Conservation (phyloP, 2,113 vertebrate genomes). For the Catagonus wagneri region DNA sequence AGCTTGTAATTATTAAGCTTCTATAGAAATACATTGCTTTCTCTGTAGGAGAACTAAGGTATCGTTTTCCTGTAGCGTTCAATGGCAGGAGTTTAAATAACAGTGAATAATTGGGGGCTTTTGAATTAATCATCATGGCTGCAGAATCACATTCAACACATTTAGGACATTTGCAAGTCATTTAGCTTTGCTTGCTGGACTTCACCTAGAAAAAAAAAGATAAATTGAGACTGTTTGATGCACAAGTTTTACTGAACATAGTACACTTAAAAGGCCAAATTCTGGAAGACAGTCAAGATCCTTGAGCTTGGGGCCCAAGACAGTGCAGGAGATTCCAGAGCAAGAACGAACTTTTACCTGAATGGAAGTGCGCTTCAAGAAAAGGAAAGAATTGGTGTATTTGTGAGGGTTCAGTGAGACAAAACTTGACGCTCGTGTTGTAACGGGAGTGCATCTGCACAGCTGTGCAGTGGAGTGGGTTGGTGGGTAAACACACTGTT, state of each 20-base stretch:
- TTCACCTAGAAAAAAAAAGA: not conserved
- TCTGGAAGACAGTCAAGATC: not conserved
- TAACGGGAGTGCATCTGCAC: not conserved
- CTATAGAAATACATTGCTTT: not conserved
- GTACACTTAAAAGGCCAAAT: not conserved
- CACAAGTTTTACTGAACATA: not conserved
- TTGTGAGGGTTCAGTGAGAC: not conserved
- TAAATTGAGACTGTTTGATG: not conserved
- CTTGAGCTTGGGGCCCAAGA: not conserved
- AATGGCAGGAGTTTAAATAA: not conserved
- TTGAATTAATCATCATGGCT: not conserved
- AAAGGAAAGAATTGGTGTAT: not conserved
- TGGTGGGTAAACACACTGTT: not conserved
- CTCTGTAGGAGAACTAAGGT: not conserved
- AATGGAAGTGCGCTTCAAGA: not conserved
- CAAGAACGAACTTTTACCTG: not conserved
- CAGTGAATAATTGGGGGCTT: not conserved
- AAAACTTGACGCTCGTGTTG: not conserved
- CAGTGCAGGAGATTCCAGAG: not conserved
- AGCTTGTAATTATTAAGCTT: slow-evolving; percentile 47
- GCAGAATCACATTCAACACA: not conserved
- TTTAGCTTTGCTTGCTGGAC: not conserved
- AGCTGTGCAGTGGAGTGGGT: too few relatives aligned
- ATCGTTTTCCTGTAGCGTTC: not conserved
- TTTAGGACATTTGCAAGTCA: not conserved